Evolutionary conservation across 1,140 invertebrate species (phyloP).

Genomic region (Saccostrea glomerata): DNA sequence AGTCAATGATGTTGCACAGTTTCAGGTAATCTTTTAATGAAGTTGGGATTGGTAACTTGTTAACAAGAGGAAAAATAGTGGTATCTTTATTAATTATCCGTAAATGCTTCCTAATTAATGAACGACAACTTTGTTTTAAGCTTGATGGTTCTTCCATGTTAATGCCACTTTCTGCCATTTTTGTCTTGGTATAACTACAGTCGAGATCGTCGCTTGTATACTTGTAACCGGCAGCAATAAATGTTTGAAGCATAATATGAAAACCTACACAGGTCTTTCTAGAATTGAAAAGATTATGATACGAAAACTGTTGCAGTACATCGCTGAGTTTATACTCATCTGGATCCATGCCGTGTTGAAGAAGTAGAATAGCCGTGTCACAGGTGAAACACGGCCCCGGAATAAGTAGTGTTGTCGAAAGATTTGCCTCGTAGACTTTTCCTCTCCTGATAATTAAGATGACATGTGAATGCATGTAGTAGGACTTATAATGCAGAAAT

Average conservation of each 20-base stretch:
- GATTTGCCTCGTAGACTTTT: neutral
- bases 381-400: neutral
- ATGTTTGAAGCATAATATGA: neutral
- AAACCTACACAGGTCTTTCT: neutral
- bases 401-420: neutral
- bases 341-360: neutral
- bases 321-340: neutral
- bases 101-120: neutral
- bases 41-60: neutral
- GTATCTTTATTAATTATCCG: neutral
- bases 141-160: neutral
- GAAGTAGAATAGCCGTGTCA: neutral
- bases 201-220: neutral
- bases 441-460: neutral
- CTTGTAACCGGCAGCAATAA: neutral
- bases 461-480: neutral
- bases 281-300: neutral
- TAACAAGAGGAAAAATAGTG: neutral
- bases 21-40: neutral
- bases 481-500: neutral
- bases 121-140: neutral
- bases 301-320: neutral
- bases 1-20: neutral
- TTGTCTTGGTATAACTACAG: neutral
- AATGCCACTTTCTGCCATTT: neutral